Percentiles rank a stretch among this genome's conserved stretches.
phyloP scores from a whole-genome alignment of 2,797 vertebrate species.

The Dromococcyx pavoninus region DNA sequence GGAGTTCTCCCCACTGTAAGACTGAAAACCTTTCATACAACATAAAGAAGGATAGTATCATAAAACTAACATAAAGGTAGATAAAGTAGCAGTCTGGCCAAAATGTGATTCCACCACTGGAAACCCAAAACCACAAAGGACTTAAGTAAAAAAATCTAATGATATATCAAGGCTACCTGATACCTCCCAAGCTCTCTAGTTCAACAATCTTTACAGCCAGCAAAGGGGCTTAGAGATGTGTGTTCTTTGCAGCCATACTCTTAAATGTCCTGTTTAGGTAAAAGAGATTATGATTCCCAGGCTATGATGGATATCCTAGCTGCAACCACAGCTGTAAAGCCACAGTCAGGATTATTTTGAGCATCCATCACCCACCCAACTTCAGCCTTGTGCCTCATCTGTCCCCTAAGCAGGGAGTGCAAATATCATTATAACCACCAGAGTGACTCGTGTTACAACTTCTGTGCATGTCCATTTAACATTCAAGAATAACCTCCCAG shows the following conservation, averaged over 20 bases:
- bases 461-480: not conserved
- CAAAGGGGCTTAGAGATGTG: not conserved
- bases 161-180: constrained; percentile 1
- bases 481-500: constrained; percentile 2
- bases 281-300: not conserved
- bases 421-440: constrained; percentile 60
- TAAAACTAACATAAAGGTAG: not conserved
- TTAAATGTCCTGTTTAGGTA: not conserved
- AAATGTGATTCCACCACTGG: not conserved
- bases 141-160: not conserved
- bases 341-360: constrained; percentile 22
- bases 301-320: constrained; percentile 18
- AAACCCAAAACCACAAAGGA: constrained; percentile 8
- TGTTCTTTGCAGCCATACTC: not conserved
- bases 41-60: not conserved
- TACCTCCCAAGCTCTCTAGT: not conserved
- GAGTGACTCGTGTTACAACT: constrained; percentile 52
- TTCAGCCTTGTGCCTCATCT: constrained; percentile 8
- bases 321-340: constrained; percentile 43
- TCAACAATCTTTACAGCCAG: not conserved
- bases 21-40: not conserved
- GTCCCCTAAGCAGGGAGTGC: constrained; percentile 14
- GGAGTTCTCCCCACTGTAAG: not conserved
- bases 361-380: constrained; percentile 13
- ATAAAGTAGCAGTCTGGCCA: not conserved